Evolutionary conservation across 1,140 invertebrate species (phyloP), one percentile per base, ranked within the genome.

Genomic region (Rhagoletis pomonella): DNA sequence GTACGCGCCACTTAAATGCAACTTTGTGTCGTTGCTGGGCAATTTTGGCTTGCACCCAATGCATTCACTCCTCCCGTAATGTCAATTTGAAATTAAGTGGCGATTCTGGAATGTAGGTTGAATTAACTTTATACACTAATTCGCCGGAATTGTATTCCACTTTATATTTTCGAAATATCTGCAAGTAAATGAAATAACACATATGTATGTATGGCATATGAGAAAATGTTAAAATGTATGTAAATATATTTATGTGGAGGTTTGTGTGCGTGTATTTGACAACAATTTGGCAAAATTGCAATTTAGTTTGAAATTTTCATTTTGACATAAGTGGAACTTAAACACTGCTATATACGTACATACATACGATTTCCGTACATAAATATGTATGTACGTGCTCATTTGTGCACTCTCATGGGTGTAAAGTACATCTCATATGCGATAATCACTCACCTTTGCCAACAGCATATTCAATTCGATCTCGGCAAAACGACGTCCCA

Each of bases 401-500:
- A 29, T 29, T 29, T 29, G 29, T 29, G 29, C 29, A 29, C 29
- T 29, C 29, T 29, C 29, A 29, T 29, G 29, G 29, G 29, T 29
- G 29, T 29, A 29, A 29, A 29, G 29, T 29, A 29, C 29, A 29
- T 29, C 29, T 29, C 29, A 29, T 29, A 29, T 29, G 29, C 29
- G 29, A 29, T 29, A 29, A 5, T 87, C 17, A 87, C 81, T 84
- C 88, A 93, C 92, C 92, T 93, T 93, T 50, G 96, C 95, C 73
- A 97, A 90, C 73, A 97, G 93, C 67, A 96, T 95, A 89, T 96
- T 95, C 89, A 97, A 93, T 93, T 97, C 97, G 17, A 95, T 95
- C 93, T 97, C 97, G 2, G 97, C 97, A 91, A 97, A 97, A 89
- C 97, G 93, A 87, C 96, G 94, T 10, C 97, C 97, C 47, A 97